These are phyloP conservation scores for Miichthys miiuy DNA, from an alignment of 2,797 vertebrate species.

Conservation along the genomic window DNA sequence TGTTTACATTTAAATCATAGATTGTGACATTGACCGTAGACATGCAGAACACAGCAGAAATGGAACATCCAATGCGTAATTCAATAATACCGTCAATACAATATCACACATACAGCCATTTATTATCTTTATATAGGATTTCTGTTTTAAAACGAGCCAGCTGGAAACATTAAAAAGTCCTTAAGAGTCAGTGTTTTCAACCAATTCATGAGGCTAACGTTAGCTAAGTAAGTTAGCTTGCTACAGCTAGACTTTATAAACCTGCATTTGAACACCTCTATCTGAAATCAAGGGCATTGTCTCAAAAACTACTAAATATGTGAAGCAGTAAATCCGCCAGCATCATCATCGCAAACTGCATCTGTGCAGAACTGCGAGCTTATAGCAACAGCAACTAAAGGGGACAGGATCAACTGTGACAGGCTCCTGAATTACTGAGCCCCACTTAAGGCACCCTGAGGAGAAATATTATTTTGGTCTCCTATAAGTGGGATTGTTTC, in stretches of 20 bases:
- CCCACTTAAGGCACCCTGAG: too few relatives aligned
- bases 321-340: too few relatives aligned
- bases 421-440: background rate
- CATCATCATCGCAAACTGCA: too few relatives aligned
- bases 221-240: background rate
- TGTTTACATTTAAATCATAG: too few relatives aligned
- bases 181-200: too few relatives aligned
- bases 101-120: background rate
- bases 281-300: background rate
- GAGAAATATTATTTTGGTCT: background rate
- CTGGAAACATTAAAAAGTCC: background rate
- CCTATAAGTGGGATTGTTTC: background rate
- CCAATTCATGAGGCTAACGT: background rate
- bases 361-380: background rate
- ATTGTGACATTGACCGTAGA: too few relatives aligned
- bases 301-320: too few relatives aligned
- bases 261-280: too few relatives aligned
- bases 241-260: background rate
- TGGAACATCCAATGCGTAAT: too few relatives aligned
- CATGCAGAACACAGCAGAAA: too few relatives aligned
- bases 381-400: background rate
- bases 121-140: background rate
- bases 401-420: background rate
- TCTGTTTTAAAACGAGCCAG: background rate
- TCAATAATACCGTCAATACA: too few relatives aligned